Percentiles rank a stretch among this genome's conserved stretches.
Evolutionary conservation across 1,140 invertebrate genomes (phyloP).

Genomic region (Diplogasteroides magnus): DNA sequence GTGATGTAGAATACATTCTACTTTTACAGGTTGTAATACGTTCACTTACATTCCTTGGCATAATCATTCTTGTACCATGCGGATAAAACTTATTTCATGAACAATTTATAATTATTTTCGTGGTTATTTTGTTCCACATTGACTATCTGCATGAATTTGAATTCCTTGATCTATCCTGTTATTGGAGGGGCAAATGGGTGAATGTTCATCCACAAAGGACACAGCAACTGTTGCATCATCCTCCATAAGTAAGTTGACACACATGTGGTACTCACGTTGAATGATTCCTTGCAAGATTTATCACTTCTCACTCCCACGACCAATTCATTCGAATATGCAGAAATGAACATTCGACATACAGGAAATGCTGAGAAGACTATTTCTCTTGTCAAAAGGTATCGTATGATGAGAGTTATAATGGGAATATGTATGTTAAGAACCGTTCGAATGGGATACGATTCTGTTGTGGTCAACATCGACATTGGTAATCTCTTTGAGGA

Average conservation of each 20-base stretch:
- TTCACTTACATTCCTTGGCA: neutral
- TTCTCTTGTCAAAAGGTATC: neutral
- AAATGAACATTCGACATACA: conserved; percentile 46
- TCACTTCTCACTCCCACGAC: neutral
- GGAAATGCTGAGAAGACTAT: conserved; percentile 38
- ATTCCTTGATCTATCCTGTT: neutral
- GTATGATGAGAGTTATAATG: conserved; percentile 38
- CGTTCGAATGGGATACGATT: conserved; percentile 51
- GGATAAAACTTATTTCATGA: neutral
- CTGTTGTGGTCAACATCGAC: conserved; percentile 50
- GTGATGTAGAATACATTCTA: neutral
- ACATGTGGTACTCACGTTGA: too few relatives aligned
- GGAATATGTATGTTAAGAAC: conserved; percentile 48
- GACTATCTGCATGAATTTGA: too few relatives aligned
- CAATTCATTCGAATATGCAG: conserved; percentile 45
- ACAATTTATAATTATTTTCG: neutral
- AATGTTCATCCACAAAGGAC: neutral
- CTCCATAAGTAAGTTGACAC: too few relatives aligned
- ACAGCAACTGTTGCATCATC: neutral
- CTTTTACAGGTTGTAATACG: neutral
- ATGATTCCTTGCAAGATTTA: neutral
- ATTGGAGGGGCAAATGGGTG: too few relatives aligned
- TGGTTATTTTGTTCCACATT: too few relatives aligned
- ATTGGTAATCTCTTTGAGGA: conserved; percentile 39
- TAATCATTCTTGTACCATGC: neutral